Evolutionary conservation across 2,113 vertebrate species (phyloP), one percentile per base, ranked within the genome.

Genomic region (Mus pahari): DNA sequence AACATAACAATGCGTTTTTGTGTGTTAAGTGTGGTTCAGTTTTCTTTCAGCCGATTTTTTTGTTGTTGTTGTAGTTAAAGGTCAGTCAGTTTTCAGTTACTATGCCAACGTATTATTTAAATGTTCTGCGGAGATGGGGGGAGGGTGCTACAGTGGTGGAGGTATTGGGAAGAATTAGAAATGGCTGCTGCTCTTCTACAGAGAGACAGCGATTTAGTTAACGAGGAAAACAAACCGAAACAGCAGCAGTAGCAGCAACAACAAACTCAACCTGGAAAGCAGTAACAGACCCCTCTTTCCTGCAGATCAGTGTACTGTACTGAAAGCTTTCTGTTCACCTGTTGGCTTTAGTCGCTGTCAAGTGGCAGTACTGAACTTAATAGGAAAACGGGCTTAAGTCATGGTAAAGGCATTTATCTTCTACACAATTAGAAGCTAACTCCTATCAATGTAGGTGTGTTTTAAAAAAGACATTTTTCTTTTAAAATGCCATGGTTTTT

Each of bases 301-400:
- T 75, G 42, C 68, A 84, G 28, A 86, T 86, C 45, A 92, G 62
- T 19, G 28, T 48, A 31, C 73, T 68, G 55, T 92, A 24, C n/a
- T 79, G 68, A 75, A 0, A 48, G 90, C 60, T 78, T 0, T 93
- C 89, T 96, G 79, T 66, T 55, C 90, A 93, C 96, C 55, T 95
- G 95, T 97, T 96, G 96, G 66, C 55, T 94, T 71, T 26, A 73
- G 26, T 84, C 24, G 55, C 55, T 89, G 64, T 92, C 36, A 94
- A 88, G 68, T 20, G 13, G 26, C 28, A 78, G 60, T 31, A 31
- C 42, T 95, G 62, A 58, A 90, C 36, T 48, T 71, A 13, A 33
- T 60, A 53, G 92, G 48, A 97, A 87, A 78, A 33, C 68, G 7
- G 20, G 19, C 42, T 68, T 92, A 28, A 62, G 13, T 95, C 91